These are phyloP conservation scores for Drosophila peninsularis DNA, from an alignment of 2,888 invertebrate genomes.

Conservation along the genomic window DNA sequence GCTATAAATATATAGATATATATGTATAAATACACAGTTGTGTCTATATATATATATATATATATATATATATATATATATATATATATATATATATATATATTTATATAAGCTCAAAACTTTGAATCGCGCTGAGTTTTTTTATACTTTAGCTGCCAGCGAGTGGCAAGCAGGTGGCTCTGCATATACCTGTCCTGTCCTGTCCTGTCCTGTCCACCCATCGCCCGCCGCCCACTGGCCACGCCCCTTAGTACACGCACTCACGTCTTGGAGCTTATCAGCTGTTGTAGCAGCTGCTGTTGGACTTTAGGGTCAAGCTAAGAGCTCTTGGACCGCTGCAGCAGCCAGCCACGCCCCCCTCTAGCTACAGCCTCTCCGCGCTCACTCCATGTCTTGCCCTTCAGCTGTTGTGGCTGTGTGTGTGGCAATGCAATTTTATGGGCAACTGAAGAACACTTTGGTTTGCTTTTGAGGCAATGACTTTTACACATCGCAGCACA, in stretches of 20 bases:
- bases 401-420: neutral
- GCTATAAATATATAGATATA: neutral
- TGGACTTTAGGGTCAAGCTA: constrained; percentile 34
- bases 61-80: neutral
- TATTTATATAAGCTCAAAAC: neutral
- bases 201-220: too few relatives aligned
- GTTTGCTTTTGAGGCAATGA: constrained; percentile 69
- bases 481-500: constrained; percentile 79
- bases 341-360: rapidly evolving
- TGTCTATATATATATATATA: neutral
- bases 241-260: neutral
- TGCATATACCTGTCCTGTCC: neutral
- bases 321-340: constrained; percentile 13
- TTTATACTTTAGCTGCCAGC: too few relatives aligned
- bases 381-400: neutral
- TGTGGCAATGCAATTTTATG: constrained; percentile 60
- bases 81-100: neutral
- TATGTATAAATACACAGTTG: neutral
- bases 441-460: constrained; percentile 61
- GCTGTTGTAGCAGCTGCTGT: constrained; percentile 2
- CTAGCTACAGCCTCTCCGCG: neutral
- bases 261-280: constrained; percentile 1
- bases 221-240: neutral
- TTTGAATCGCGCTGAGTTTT: too few relatives aligned
- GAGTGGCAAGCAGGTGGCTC: neutral